phyloP scores from a whole-genome alignment of 2,888 invertebrate species.

The Elmis aenea region DNA sequence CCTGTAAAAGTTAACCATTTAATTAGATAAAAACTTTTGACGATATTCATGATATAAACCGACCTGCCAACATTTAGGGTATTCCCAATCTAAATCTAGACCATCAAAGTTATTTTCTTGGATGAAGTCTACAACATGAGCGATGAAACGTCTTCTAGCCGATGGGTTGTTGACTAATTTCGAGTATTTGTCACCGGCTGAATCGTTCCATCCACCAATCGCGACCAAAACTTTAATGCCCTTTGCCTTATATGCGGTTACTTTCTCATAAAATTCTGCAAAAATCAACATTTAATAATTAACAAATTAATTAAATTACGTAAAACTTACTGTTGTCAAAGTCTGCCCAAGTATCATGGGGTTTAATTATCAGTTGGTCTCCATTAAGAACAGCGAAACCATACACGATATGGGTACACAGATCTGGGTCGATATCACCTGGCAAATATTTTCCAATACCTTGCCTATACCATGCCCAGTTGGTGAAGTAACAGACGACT shows the following conservation, averaged over 20 bases:
- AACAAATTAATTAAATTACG: constrained; percentile 4
- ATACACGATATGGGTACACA: constrained; percentile 89
- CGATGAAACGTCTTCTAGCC: constrained; percentile 67
- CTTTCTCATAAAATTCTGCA: constrained; percentile 80
- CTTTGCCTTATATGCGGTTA: constrained; percentile 65
- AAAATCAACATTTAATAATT: constrained; percentile 18
- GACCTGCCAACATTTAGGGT: constrained; percentile 88
- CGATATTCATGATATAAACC: constrained; percentile 2
- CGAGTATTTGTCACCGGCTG: constrained; percentile 84
- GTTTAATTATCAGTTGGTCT: constrained; percentile 68
- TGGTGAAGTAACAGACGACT: constrained; percentile 87
- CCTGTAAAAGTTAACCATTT: constrained; percentile 50
- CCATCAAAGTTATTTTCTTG: constrained; percentile 82
- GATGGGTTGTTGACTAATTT: constrained; percentile 69
- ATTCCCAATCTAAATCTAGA: constrained; percentile 91
- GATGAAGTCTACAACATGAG: constrained; percentile 71
- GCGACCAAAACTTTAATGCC: constrained; percentile 80
- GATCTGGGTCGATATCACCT: constrained; percentile 73
- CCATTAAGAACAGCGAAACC: constrained; percentile 85
- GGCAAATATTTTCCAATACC: constrained; percentile 77
- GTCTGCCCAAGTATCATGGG: constrained; percentile 86
- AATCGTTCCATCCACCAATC: constrained; percentile 94
- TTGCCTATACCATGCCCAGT: constrained; percentile 92
- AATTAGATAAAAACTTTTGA: constrained; percentile 2
- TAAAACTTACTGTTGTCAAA: constrained; percentile 71